Base-by-base conservation (phyloP, 1,140 invertebrate genomes). In the Stratiolaelaps scimitus region DNA sequence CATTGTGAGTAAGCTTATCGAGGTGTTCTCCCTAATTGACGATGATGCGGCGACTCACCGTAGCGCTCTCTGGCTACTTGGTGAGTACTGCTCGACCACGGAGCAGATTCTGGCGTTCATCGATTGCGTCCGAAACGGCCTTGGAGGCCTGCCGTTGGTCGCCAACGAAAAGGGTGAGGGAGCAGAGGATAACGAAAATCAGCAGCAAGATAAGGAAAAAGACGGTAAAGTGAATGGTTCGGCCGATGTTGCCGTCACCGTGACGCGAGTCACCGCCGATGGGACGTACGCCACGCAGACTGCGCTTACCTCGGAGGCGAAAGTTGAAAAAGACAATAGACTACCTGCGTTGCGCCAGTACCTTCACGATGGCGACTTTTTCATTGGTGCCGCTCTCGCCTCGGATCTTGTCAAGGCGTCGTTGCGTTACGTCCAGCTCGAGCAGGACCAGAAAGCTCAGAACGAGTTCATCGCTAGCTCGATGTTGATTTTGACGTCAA, bases 271-370 rank as follows among this genome's bases (percentile, higher is more conserved):
- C n/a, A 95, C 92, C 43, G 92, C 91, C 29, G 95, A 99, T 80
- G 96, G 96, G 47, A 97, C 95, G 4, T 99, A 99, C 76, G 95
- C 93, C 34, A 89, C 92, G 2, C 95, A 99, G 76, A 96, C 91
- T 71, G 92, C 91, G 64, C 95, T 98, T 75, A 94, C 86, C 73
- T 80, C 89, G 68, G 77, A 83, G 6, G 78, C 81, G 7, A 43
- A 71, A 53, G 26, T 66, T 15, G 65, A 66, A 60, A 64, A 67
- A 48, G 65, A 64, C 15, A 29, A 46, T n/a, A 68, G 74, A 71
- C 81, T 87, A 67, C 91, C 91, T 17, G 82, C 87, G 44, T 74
- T 95, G 64, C 80, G 91, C 13, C 84, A 89, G 68, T 92, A 92
- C 71, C 81, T 98, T 70, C 83, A 93, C 78, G 85, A 91, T 69